phyloP scores from a whole-genome alignment of 35 echinoderm and acorn worm species.

The Eucidaris tribuloides region DNA sequence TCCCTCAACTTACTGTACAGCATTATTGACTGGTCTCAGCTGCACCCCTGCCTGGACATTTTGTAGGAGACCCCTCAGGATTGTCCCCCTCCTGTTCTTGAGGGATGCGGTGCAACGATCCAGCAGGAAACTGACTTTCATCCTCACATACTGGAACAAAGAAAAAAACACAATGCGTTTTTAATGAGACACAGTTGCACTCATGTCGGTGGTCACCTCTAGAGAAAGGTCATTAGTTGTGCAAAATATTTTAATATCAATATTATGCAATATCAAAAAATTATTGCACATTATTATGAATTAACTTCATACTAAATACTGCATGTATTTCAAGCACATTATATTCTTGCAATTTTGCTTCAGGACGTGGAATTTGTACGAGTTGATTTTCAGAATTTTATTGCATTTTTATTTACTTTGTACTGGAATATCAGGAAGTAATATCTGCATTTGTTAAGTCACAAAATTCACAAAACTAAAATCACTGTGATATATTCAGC shows the following conservation, averaged over 20 bases:
- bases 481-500: not conserved
- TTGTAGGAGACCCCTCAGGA: conserved; percentile 17
- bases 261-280: not conserved
- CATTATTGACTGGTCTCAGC: too few relatives aligned
- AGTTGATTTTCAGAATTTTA: too few relatives aligned
- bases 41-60: too few relatives aligned
- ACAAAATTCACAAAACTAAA: too few relatives aligned
- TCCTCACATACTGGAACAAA: conserved; percentile 60
- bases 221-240: not conserved
- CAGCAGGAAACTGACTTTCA: conserved; percentile 68
- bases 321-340: not conserved
- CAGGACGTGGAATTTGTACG: too few relatives aligned
- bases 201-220: not conserved
- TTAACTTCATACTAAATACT: not conserved
- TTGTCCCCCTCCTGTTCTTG: conserved; percentile 37
- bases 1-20: too few relatives aligned
- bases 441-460: too few relatives aligned
- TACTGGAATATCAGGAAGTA: too few relatives aligned
- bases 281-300: not conserved
- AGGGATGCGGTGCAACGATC: conserved; percentile 46
- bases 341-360: too few relatives aligned
- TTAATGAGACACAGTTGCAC: not conserved
- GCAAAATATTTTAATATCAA: not conserved
- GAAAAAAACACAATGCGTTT: not conserved
- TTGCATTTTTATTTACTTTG: too few relatives aligned